Percentiles rank a stretch among this genome's conserved stretches.
Conservation (phyloP, 2,888 invertebrate species). For the Eupithecia exiguata region DNA sequence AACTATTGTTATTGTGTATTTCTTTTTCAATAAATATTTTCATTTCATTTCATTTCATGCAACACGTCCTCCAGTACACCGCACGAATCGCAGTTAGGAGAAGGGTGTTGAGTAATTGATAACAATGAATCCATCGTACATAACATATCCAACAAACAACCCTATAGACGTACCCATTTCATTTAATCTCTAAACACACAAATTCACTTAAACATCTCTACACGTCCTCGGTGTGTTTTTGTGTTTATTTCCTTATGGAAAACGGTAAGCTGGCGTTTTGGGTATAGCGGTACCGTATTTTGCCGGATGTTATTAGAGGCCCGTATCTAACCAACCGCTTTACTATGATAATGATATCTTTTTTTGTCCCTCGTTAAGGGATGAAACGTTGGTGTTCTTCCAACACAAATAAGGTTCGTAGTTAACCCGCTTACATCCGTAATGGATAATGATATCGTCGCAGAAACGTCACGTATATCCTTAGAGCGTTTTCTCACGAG, state of each 20-base stretch:
- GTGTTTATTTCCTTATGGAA: conserved; percentile 20
- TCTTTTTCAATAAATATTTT: too few species aligned
- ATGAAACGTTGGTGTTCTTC: too few species aligned
- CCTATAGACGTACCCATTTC: neutral
- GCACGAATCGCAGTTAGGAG: too few species aligned
- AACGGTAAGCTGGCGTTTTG: neutral
- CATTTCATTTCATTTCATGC: too few species aligned
- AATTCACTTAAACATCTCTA: conserved; percentile 28
- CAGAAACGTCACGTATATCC: too few species aligned
- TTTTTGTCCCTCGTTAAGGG: too few species aligned
- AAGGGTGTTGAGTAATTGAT: neutral
- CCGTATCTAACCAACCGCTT: neutral
- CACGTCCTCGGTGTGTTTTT: conserved; percentile 18
- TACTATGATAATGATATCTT: neutral
- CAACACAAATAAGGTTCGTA: too few species aligned
- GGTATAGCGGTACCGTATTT: neutral
- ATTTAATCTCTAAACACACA: conserved; percentile 24
- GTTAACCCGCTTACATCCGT: too few species aligned
- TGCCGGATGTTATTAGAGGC: neutral
- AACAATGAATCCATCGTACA: neutral
- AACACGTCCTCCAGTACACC: too few species aligned
- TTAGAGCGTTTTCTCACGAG: too few species aligned
- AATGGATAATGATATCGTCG: too few species aligned
- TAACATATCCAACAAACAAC: neutral
- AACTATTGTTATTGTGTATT: too few species aligned